These are phyloP conservation scores for Ormyrus pomaceus DNA, from an alignment of 2,888 invertebrate species.

Conservation along the genomic window DNA sequence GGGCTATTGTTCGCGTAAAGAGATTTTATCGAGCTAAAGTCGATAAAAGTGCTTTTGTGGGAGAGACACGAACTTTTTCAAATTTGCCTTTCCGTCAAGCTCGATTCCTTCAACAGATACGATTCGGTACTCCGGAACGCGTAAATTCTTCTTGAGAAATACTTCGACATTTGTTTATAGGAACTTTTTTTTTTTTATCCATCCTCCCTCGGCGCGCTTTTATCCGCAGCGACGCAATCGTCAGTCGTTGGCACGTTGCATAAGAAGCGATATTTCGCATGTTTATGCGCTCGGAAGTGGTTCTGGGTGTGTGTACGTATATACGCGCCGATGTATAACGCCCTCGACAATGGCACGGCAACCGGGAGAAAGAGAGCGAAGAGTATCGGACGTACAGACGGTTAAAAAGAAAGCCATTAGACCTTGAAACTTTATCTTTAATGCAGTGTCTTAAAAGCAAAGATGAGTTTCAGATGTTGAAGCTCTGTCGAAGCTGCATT, in stretches of 20 bases:
- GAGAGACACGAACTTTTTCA: conserved; percentile 17
- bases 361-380: not conserved
- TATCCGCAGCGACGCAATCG: not conserved
- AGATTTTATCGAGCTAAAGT: conserved; percentile 48
- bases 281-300: not conserved
- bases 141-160: not conserved
- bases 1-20: conserved; percentile 18
- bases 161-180: not conserved
- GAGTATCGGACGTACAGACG: not conserved
- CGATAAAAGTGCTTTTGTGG: conserved; percentile 25
- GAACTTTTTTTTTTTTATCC: conserved; percentile 17
- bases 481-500: too few relatives aligned
- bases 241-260: conserved; percentile 33
- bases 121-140: not conserved
- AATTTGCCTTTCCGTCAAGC: conserved; percentile 6
- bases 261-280: conserved; percentile 17
- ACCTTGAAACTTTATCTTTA: not conserved
- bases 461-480: too few relatives aligned
- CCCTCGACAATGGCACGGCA: conserved; percentile 9
- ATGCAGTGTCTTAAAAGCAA: too few relatives aligned
- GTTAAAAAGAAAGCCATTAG: not conserved
- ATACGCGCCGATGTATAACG: not conserved
- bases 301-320: not conserved
- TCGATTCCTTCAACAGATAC: not conserved
- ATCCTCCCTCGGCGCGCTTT: not conserved